phyloP scores from a whole-genome alignment of 2,888 invertebrate species.

The Antheraea yamamai region DNA sequence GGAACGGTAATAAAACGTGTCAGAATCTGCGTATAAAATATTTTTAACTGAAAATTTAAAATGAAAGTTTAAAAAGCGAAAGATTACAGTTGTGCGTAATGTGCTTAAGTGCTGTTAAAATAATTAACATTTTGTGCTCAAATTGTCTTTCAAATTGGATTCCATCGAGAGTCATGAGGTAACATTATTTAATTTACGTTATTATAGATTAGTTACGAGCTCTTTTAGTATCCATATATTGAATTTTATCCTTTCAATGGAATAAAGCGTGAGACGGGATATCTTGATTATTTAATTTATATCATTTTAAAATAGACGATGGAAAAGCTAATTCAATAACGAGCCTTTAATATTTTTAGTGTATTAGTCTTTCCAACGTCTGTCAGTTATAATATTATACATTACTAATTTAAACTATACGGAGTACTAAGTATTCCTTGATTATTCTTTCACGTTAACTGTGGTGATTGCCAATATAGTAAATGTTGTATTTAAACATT shows the following conservation, averaged over 20 bases:
- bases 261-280: neutral
- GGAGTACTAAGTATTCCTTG: too few relatives aligned
- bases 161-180: slow-evolving; percentile 68
- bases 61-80: slow-evolving; percentile 18
- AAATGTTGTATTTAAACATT: too few relatives aligned
- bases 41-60: slow-evolving; percentile 2
- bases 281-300: too few relatives aligned
- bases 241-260: neutral
- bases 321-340: too few relatives aligned
- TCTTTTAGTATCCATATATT: neutral
- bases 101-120: slow-evolving; percentile 48
- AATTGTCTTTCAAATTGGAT: slow-evolving; percentile 70
- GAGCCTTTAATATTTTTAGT: too few relatives aligned
- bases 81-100: slow-evolving; percentile 47
- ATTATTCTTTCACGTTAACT: too few relatives aligned
- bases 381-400: too few relatives aligned
- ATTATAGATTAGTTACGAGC: neutral
- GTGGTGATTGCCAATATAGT: too few relatives aligned
- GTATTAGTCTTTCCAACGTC: too few relatives aligned
- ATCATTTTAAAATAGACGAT: too few relatives aligned
- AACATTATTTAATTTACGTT: slow-evolving; percentile 28
- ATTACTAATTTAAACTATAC: too few relatives aligned
- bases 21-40: neutral
- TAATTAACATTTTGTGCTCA: slow-evolving; percentile 43
- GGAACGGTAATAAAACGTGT: neutral